Base-by-base conservation (phyloP, 2,113 vertebrate species). In the Siniperca chuatsi region DNA sequence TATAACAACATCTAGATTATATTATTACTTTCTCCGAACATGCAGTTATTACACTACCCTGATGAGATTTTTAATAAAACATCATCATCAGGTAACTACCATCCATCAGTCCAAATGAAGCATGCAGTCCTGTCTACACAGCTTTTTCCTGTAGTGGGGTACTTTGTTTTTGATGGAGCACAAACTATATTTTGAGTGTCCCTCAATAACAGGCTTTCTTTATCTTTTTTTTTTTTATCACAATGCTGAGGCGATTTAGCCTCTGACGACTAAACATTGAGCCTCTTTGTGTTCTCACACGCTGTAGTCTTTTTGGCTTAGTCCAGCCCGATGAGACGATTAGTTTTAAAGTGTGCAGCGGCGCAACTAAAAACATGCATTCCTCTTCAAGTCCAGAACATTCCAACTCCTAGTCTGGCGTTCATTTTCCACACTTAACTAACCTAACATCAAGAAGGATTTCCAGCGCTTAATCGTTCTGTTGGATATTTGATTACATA, bases 381-480 rank as follows among this genome's bases (percentile, higher is more conserved):
- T 95, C 93, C 93, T 91, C 84, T 89, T 69, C 55, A 85, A 92
- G 87, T 90, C 87, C 84, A 87, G 87, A 91, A 89, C 94, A 94
- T 95, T 95, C 93, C 93, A 91, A 83, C 85, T 88, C 70, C 75
- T 48, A 62, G 88, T 92, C 89, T 90, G 91, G 71, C 75, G 71
- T 61, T 66, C 48, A 20, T 78, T 87, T 91, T 84, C 78, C 78
- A 86, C 86, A 77, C 75, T 85, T 82, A 79, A 89, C 64, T 33
- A 73, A 72, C 48, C 67, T 40, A 64, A 89, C 71, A 70, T 75
- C 42, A 64, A 75, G 72, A 15, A 87, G 15, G 50, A 79, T 84
- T 87, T 86, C 72, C 83, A 88, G 67, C 68, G 25, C 79, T 79
- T 74, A 69, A 69, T 80, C 2, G 4, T 83, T 87, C 64, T 67